Evolutionary conservation across 2,113 vertebrate species (phyloP), one percentile per base, ranked within the genome.

Genomic region (Oxyruncus cristatus): DNA sequence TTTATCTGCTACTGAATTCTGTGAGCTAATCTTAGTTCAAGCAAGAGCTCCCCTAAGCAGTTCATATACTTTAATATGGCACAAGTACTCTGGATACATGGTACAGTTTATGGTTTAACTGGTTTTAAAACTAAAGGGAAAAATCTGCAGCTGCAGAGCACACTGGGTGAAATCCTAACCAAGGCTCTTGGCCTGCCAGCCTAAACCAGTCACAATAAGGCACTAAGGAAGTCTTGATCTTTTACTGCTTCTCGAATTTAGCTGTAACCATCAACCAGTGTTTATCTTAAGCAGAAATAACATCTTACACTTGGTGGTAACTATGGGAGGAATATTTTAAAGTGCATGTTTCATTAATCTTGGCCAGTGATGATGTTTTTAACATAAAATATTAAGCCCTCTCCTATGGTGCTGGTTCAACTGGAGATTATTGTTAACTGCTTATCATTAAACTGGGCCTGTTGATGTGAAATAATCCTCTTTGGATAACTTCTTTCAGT

Each of bases 1-100:
- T 96, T 97, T 97, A 95, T 97, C 91, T 96, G n/a, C 55, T 81
- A 90, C 91, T 93, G 91, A 97, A 97, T 96, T 97, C 82, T 93
- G 49, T 96, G 85, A 97, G 95, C 72, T 97, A 97, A 97, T 97
- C 95, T 97, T 85, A 95, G 93, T 70, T 96, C 82, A 95, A 96
- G 94, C 56, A 97, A 96, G 84, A 96, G 73, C 53, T 95, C 95
- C 95, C 80, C 35, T 86, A 96, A 98, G 92, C 53, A 97, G 89
- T 97, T 97, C 65, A 93, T 95, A 95, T 97, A 91, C 96, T 98
- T 98, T 95, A 97, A 94, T 95, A 95, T 30, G 24, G 83, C 93
- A 81, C 58, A 85, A 96, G 61, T 33, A 67, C 61, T 91, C 79
- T 74, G 37, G 73, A 94, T 91, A 90, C 76, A 53, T 39, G 67